A percentile compares a stretch with the other conserved stretches of the same genome.
phyloP scores from a whole-genome alignment of 2,888 invertebrate species.

The Metopia argyrocephala region DNA sequence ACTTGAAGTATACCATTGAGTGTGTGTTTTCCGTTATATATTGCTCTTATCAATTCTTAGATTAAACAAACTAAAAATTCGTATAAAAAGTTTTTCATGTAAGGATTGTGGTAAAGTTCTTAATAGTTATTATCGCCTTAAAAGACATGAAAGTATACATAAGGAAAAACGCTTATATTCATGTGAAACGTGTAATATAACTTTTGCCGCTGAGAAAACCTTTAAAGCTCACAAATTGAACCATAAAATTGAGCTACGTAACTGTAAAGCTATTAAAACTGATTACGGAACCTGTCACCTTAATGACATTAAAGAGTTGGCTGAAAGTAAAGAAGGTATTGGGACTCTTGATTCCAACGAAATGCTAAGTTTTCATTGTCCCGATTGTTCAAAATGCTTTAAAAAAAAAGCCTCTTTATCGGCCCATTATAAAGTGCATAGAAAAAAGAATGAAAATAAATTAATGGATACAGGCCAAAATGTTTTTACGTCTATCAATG shows the following conservation, averaged over 20 bases:
- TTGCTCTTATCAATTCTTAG: background rate
- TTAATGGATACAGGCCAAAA: too few relatives aligned
- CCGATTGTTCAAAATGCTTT: constrained; percentile 79
- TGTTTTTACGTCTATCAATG: too few relatives aligned
- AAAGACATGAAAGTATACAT: constrained; percentile 69
- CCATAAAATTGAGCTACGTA: background rate
- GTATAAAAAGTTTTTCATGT: constrained; percentile 71
- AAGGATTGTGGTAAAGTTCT: too few relatives aligned
- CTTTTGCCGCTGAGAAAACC: constrained; percentile 39
- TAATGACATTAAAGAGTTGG: background rate
- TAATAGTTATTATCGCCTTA: constrained; percentile 79
- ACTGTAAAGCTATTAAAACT: background rate
- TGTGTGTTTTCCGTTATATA: too few relatives aligned
- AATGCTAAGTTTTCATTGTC: constrained; percentile 73
- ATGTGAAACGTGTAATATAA: constrained; percentile 68
- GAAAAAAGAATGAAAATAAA: too few relatives aligned
- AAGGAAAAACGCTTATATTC: constrained; percentile 69
- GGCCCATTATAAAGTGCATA: constrained; percentile 79
- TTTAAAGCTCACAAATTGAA: constrained; percentile 38
- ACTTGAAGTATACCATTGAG: too few relatives aligned
- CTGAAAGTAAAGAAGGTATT: background rate
- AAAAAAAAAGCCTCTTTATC: constrained; percentile 77
- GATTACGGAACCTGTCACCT: background rate
- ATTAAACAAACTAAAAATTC: background rate
- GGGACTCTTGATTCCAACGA: constrained; percentile 10